Conservation (phyloP, 35 echinoderm and acorn worm species). For the Patiria miniata region DNA sequence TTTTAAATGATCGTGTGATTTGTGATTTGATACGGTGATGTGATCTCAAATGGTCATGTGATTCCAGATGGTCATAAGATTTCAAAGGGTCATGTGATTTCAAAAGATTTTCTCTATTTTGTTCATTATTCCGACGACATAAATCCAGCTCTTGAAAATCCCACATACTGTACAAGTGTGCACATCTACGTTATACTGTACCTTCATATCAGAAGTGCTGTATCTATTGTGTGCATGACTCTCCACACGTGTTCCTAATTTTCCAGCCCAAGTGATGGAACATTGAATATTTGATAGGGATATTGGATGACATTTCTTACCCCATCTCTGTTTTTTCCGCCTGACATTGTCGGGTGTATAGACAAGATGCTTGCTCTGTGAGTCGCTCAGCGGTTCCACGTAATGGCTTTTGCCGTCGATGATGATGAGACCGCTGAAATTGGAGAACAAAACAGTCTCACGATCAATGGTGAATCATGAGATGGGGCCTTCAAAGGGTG, state of each 20-base stretch:
- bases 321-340: conserved; percentile 51
- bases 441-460: background rate
- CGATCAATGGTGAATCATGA: no score
- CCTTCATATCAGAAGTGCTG: no score
- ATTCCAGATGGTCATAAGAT: no score
- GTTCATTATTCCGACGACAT: no score
- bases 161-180: no score
- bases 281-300: background rate
- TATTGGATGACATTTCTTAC: conserved; percentile 8
- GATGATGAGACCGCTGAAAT: conserved; percentile 55
- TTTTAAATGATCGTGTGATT: no score
- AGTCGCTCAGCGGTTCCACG: conserved; percentile 53
- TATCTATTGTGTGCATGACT: background rate
- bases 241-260: background rate
- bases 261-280: background rate
- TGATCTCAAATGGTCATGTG: no score
- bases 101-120: no score
- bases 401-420: conserved; percentile 47
- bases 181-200: no score
- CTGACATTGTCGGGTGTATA: conserved; percentile 55
- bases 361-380: conserved; percentile 52
- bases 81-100: no score
- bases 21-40: no score
- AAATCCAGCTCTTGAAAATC: no score
- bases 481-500: background rate